phyloP scores from a whole-genome alignment of 2,797 vertebrate genomes.

The Todus mexicanus region DNA sequence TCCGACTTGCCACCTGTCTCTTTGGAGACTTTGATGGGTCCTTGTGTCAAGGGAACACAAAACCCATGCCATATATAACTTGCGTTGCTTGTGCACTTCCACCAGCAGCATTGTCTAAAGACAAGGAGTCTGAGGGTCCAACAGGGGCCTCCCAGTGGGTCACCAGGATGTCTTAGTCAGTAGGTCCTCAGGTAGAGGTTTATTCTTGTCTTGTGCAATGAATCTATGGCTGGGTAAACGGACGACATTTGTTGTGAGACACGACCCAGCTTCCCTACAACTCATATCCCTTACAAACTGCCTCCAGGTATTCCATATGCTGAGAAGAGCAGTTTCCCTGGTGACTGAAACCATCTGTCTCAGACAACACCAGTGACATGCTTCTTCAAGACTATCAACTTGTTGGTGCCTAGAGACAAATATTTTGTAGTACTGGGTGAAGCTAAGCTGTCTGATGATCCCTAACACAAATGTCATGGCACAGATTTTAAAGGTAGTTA shows the following conservation, averaged over 20 bases:
- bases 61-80: accelerated
- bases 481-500: neutral
- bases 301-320: neutral
- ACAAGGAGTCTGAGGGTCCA: neutral
- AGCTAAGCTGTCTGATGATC: neutral
- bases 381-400: neutral
- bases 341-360: neutral
- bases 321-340: neutral
- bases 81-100: neutral
- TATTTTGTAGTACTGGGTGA: neutral
- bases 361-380: neutral
- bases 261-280: neutral
- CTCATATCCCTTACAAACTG: neutral
- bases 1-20: neutral
- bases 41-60: neutral
- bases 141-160: accelerated
- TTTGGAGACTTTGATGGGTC: neutral
- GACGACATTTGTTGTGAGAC: neutral
- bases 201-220: neutral
- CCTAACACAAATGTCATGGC: neutral
- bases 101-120: neutral
- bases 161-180: neutral
- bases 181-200: neutral
- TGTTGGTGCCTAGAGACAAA: neutral
- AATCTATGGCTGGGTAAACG: neutral